Evolutionary conservation across 2,797 vertebrate genomes (phyloP).

Genomic region (Danionella dracula): DNA sequence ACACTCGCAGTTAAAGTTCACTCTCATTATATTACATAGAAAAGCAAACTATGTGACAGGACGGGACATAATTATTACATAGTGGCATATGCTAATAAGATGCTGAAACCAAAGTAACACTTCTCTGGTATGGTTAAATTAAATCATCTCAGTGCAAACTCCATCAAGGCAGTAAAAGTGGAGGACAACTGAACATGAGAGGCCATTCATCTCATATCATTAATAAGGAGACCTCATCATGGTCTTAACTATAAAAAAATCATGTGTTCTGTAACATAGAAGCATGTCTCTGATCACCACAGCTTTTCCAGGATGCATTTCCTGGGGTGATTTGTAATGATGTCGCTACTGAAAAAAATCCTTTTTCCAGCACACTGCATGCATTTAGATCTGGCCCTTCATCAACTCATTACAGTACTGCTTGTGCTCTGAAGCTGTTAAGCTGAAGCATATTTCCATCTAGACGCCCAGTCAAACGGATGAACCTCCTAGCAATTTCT

Average conservation of each 20-base stretch:
- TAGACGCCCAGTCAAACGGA: slow-evolving; percentile 1
- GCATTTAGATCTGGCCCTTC: slow-evolving; percentile 10
- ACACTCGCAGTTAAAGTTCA: slow-evolving; percentile 28
- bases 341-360: background rate
- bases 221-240: slow-evolving; percentile 5
- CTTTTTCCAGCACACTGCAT: background rate
- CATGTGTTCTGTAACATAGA: background rate
- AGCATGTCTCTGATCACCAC: background rate
- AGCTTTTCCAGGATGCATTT: background rate
- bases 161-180: background rate
- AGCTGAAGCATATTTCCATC: slow-evolving; percentile 29
- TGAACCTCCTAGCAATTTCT: slow-evolving; percentile 22
- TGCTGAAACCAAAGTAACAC: slow-evolving; percentile 19
- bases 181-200: background rate
- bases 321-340: background rate
- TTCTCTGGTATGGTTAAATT: slow-evolving; percentile 9
- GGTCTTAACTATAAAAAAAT: background rate
- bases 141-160: background rate
- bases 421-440: slow-evolving; percentile 22
- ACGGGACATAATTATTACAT: slow-evolving; percentile 8
- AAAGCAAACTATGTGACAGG: slow-evolving; percentile 12
- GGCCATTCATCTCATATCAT: background rate
- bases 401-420: slow-evolving; percentile 16
- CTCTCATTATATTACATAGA: slow-evolving; percentile 35
- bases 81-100: slow-evolving; percentile 19